Evolutionary conservation across 2,797 vertebrate species (phyloP).

Genomic region (Myotis vivesi): DNA sequence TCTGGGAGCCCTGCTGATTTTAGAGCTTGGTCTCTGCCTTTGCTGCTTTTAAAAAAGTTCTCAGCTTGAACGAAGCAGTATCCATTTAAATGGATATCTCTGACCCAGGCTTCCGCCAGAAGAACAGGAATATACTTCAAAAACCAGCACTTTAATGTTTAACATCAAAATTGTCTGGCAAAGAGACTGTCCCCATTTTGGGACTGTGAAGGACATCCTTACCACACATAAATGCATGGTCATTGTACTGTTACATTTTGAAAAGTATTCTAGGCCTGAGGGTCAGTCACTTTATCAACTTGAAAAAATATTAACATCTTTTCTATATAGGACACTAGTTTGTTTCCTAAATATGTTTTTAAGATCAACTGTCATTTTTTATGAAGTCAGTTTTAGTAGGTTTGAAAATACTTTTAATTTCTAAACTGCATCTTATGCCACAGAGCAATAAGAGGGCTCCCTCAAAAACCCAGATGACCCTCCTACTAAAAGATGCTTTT

Average conservation of each 20-base stretch:
- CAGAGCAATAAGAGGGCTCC: not conserved
- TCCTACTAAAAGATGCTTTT: not conserved
- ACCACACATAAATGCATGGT: not conserved
- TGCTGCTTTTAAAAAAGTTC: constrained; percentile 50
- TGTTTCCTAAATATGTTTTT: constrained; percentile 11
- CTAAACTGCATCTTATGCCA: not conserved
- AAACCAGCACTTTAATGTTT: constrained; percentile 56
- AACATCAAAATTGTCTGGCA: constrained; percentile 52
- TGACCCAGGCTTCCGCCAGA: constrained; percentile 5
- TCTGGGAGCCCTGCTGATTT: constrained; percentile 39
- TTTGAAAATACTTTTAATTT: constrained; percentile 34
- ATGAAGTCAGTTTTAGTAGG: not conserved
- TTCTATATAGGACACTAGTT: not conserved
- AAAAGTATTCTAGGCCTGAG: not conserved
- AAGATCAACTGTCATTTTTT: not conserved
- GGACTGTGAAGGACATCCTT: constrained; percentile 10
- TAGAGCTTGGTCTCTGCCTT: constrained; percentile 29
- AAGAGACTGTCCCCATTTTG: constrained; percentile 41
- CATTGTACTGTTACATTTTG: not conserved
- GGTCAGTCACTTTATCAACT: not conserved
- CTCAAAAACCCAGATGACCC: not conserved
- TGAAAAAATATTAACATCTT: not conserved
- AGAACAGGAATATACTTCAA: constrained; percentile 37
- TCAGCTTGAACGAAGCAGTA: constrained; percentile 2
- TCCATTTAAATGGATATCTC: constrained; percentile 45